Evolutionary conservation across 2,797 vertebrate species (phyloP).

Genomic region (Epinephelus coioides): DNA sequence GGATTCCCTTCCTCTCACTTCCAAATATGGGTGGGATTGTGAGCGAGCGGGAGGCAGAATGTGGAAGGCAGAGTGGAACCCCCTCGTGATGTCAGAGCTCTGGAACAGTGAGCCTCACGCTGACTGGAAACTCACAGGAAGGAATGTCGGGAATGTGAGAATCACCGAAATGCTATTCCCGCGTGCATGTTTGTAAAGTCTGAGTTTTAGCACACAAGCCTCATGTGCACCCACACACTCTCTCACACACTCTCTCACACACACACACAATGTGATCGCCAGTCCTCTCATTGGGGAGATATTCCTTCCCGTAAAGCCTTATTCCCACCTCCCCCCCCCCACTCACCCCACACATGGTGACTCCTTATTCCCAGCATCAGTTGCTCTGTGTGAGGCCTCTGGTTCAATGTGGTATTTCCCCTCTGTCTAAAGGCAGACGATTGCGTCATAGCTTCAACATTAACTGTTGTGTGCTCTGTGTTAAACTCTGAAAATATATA

Average conservation of each 20-base stretch:
- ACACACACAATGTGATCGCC: slow-evolving; percentile 36
- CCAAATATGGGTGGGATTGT: slow-evolving; percentile 87
- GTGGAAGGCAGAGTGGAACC: slow-evolving; percentile 80
- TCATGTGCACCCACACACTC: slow-evolving; percentile 26
- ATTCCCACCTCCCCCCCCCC: slow-evolving; percentile 25
- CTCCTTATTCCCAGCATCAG: slow-evolving; percentile 81
- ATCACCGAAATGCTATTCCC: slow-evolving; percentile 71
- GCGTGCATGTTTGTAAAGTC: slow-evolving; percentile 65
- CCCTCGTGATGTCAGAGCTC: slow-evolving; percentile 82
- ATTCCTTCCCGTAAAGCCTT: slow-evolving; percentile 78
- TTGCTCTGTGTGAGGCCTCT: slow-evolving; percentile 72
- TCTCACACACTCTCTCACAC: neutral
- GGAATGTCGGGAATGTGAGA: slow-evolving; percentile 81
- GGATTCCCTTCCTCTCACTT: slow-evolving; percentile 88
- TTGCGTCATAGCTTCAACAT: slow-evolving; percentile 19
- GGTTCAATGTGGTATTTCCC: slow-evolving; percentile 62
- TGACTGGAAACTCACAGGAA: slow-evolving; percentile 81
- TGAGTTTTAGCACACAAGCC: slow-evolving; percentile 36
- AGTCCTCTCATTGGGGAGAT: slow-evolving; percentile 65
- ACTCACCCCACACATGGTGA: slow-evolving; percentile 66
- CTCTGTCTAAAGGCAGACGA: slow-evolving; percentile 35
- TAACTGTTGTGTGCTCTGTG: slow-evolving; percentile 4
- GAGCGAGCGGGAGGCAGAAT: slow-evolving; percentile 75
- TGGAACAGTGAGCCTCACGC: slow-evolving; percentile 71
- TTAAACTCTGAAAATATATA: too few species aligned